These are phyloP conservation scores for Hyla sarda DNA, from an alignment of 2,113 vertebrate genomes.

Conservation along the genomic window DNA sequence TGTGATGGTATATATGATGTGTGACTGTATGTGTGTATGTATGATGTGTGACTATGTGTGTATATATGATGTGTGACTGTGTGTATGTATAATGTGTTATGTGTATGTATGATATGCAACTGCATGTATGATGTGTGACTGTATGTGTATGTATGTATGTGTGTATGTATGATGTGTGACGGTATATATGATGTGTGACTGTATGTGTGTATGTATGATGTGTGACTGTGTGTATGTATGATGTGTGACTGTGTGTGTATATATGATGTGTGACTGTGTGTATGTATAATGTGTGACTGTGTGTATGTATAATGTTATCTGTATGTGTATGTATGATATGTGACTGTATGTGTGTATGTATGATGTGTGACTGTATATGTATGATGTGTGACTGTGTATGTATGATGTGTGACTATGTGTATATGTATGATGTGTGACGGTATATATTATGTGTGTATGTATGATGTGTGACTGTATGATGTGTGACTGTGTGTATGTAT, in stretches of 20 bases:
- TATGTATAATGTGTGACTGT: too few relatives aligned
- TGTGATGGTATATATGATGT: too few relatives aligned
- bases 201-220: not conserved
- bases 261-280: too few relatives aligned
- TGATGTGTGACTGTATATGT: too few relatives aligned
- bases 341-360: too few relatives aligned
- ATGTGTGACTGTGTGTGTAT: not conserved
- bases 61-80: too few relatives aligned
- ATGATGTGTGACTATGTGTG: not conserved
- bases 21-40: not conserved
- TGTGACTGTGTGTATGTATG: too few relatives aligned
- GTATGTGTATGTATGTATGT: not conserved
- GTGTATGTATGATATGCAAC: not conserved
- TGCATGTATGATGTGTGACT: not conserved
- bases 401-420: too few relatives aligned
- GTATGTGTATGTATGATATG: too few relatives aligned
- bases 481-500: too few relatives aligned
- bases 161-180: not conserved
- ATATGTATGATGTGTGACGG: not conserved
- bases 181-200: not conserved
- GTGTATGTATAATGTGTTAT: not conserved
- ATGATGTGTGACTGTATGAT: not conserved
- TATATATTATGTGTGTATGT: not conserved
- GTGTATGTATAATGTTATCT: too few relatives aligned
- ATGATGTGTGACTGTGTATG: too few relatives aligned